Percentiles rank a stretch among this genome's conserved stretches.
Conservation (phyloP, 2,888 invertebrate species). For the Thera obeliscata region DNA sequence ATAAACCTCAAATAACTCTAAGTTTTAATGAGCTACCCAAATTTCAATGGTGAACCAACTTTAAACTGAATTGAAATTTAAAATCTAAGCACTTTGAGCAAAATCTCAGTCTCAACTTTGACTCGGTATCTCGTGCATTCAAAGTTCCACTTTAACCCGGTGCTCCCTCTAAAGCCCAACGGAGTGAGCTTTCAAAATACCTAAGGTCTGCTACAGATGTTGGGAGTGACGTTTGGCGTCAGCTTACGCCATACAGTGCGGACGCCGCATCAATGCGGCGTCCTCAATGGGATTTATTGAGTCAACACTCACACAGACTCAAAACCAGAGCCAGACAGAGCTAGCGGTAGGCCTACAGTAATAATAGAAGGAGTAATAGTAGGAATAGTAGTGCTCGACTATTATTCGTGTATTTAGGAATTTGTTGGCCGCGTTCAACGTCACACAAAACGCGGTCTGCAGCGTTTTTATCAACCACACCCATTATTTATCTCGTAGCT, state of each 20-base stretch:
- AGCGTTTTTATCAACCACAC: no score
- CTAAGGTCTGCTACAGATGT: constrained; percentile 37
- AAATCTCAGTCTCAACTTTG: constrained; percentile 4
- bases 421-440: no score
- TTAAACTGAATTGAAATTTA: constrained; percentile 17
- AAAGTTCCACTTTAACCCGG: constrained; percentile 34
- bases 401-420: no score
- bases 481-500: no score
- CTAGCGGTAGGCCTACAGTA: no score
- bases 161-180: constrained; percentile 43
- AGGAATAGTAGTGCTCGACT: no score
- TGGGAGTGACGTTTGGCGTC: background rate
- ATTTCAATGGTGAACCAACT: constrained; percentile 16
- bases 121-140: constrained; percentile 29
- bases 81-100: constrained; percentile 18
- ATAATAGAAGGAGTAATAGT: no score
- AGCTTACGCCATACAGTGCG: background rate
- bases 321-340: no score
- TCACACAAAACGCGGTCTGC: no score
- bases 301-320: no score
- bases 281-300: no score
- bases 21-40: constrained; percentile 12
- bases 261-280: no score
- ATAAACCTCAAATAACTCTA: background rate
- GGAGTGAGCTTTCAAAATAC: constrained; percentile 52